Conservation (phyloP, 2,113 vertebrate species). For the Corvus hawaiiensis region DNA sequence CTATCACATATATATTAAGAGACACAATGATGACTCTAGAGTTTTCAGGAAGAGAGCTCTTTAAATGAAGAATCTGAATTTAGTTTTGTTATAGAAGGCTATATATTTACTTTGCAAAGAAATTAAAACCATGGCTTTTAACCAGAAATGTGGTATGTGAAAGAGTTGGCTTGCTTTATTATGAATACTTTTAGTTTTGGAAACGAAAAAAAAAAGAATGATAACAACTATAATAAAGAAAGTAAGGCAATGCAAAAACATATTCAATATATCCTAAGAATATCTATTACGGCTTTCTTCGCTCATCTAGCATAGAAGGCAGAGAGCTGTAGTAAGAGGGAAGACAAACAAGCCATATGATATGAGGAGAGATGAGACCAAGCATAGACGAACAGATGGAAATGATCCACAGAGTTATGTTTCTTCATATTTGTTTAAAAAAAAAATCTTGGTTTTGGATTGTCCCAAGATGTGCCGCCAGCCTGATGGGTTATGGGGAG, state of each 20-base stretch:
- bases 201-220: neutral
- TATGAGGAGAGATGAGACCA: neutral
- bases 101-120: constrained; percentile 26
- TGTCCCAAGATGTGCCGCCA: constrained; percentile 14
- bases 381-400: constrained; percentile 20
- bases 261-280: neutral
- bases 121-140: constrained; percentile 37
- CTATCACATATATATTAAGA: neutral
- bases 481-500: neutral
- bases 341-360: constrained; percentile 3
- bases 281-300: neutral
- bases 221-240: constrained; percentile 12
- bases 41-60: neutral
- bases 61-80: neutral
- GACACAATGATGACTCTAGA: neutral
- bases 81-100: neutral
- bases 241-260: neutral
- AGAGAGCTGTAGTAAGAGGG: neutral
- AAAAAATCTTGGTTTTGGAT: neutral
- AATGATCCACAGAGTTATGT: constrained; percentile 1
- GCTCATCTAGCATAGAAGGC: neutral
- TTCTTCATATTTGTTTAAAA: neutral
- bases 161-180: constrained; percentile 5
- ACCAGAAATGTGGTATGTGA: neutral
- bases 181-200: neutral